Conservation (phyloP, 1,140 invertebrate species). For the Semibalanus balanoides region DNA sequence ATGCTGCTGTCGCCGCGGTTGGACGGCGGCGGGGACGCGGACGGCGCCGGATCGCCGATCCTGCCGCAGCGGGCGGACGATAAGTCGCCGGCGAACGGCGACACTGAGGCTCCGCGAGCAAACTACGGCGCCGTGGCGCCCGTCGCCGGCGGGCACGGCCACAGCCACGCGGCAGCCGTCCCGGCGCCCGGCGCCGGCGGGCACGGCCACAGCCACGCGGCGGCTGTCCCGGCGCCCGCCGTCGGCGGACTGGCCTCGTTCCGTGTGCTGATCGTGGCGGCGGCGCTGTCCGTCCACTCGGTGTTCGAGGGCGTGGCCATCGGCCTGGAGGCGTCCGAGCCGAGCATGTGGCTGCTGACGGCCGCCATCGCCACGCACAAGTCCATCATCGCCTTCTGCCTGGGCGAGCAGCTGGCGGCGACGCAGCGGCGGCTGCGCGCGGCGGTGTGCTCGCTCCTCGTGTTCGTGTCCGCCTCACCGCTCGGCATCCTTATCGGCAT, state of each 20-base stretch:
- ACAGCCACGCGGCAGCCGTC: background rate
- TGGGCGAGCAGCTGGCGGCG: conserved; percentile 28
- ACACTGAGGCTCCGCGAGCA: background rate
- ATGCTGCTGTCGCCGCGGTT: conserved; percentile 26
- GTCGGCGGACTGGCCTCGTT: conserved; percentile 22
- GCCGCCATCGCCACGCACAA: conserved; percentile 40
- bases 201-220: background rate
- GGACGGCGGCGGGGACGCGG: conserved; percentile 37
- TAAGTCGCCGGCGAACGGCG: background rate
- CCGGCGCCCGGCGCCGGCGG: background rate
- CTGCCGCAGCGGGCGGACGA: conserved; percentile 39
- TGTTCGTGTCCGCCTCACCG: conserved; percentile 13
- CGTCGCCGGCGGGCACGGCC: too few species aligned
- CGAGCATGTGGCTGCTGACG: conserved; percentile 37
- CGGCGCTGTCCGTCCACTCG: conserved; percentile 47
- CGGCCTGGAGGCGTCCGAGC: conserved; percentile 48
- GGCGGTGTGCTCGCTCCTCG: background rate
- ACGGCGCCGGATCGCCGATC: conserved; percentile 44
- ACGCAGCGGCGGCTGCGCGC: background rate
- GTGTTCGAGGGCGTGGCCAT: conserved; percentile 57
- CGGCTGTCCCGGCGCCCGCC: background rate
- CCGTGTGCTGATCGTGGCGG: conserved; percentile 36
- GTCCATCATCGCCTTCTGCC: conserved; percentile 35
- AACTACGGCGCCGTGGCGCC: too few species aligned
- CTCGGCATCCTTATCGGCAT: conserved; percentile 14